Evolutionary conservation across 1,140 invertebrate species (phyloP).

Genomic region (Solenopsis invicta): DNA sequence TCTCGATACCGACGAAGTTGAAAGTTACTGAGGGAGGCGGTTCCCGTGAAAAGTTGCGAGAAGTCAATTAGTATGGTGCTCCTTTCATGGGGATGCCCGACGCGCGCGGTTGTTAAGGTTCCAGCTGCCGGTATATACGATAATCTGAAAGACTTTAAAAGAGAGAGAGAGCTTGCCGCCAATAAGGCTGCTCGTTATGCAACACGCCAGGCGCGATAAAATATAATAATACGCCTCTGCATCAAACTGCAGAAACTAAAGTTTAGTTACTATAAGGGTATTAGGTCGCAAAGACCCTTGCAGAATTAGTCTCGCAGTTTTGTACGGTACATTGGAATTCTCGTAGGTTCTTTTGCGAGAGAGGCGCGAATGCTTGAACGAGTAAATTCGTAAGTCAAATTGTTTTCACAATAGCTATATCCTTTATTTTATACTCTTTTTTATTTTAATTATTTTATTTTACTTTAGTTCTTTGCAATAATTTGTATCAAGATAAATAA

Average conservation of each 20-base stretch:
- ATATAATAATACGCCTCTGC: conserved; percentile 25
- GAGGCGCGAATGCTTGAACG: not conserved
- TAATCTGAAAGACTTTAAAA: conserved; percentile 42
- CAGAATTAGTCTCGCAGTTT: conserved; percentile 19
- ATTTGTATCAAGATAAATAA: not conserved
- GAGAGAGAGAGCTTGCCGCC: conserved; percentile 23
- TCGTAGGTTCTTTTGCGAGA: not conserved
- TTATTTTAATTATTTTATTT: too few relatives aligned
- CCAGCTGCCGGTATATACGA: conserved; percentile 41
- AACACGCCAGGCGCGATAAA: conserved; percentile 31
- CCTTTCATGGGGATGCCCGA: conserved; percentile 32
- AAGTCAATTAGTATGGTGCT: conserved; percentile 57
- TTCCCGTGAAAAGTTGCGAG: conserved; percentile 45
- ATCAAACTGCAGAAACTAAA: conserved; percentile 29
- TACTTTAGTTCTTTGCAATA: too few relatives aligned
- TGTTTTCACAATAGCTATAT: not conserved
- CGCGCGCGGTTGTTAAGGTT: conserved; percentile 49
- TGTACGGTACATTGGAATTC: conserved; percentile 5
- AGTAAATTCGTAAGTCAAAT: not conserved
- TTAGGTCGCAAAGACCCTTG: conserved; percentile 29
- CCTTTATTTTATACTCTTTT: too few relatives aligned
- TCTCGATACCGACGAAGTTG: conserved; percentile 24
- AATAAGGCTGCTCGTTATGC: conserved; percentile 47
- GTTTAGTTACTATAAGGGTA: conserved; percentile 1
- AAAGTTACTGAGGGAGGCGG: conserved; percentile 14